Percentiles rank a stretch among this genome's conserved stretches.
These are phyloP conservation scores for Dolichotis patagonum DNA, from an alignment of 2,113 vertebrate genomes.

Conservation along the genomic window DNA sequence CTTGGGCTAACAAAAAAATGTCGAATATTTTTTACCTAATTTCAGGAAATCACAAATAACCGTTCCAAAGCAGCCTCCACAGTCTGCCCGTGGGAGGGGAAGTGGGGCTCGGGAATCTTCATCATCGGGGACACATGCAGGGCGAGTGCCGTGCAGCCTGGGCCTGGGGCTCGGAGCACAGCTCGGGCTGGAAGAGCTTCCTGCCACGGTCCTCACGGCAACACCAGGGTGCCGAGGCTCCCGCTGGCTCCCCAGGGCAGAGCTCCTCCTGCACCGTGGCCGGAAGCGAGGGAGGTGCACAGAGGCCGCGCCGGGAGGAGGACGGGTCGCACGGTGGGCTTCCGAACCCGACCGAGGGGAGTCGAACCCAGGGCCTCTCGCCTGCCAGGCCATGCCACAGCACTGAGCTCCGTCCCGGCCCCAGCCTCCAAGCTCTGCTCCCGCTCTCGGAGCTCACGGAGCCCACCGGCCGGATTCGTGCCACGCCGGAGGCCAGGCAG, in stretches of 20 bases:
- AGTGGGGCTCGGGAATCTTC: slow-evolving; percentile 18
- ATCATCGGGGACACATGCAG: not conserved
- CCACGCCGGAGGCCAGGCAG: not conserved
- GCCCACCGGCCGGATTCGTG: not conserved
- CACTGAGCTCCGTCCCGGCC: too few species aligned
- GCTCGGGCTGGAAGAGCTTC: too few species aligned
- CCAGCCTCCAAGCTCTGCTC: not conserved
- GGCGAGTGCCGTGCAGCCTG: too few species aligned
- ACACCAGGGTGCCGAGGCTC: not conserved
- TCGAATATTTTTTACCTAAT: slow-evolving; percentile 61
- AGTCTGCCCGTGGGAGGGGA: slow-evolving; percentile 76
- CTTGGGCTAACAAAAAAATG: slow-evolving; percentile 28
- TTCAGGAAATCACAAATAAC: slow-evolving; percentile 84
- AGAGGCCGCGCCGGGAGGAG: not conserved
- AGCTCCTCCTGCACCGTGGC: not conserved
- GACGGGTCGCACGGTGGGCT: not conserved
- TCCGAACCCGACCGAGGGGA: not conserved
- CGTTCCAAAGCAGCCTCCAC: slow-evolving; percentile 64
- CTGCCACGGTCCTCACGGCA: not conserved
- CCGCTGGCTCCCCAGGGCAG: too few species aligned
- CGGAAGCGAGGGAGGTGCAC: too few species aligned
- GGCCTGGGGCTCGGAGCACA: too few species aligned
- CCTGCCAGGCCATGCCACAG: too few species aligned
- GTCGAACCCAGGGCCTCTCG: too few species aligned
- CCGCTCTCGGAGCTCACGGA: not conserved